A percentile compares a stretch with the other conserved stretches of the same genome.
Conservation (phyloP, 2,113 vertebrate genomes). For the Xiphias gladius region DNA sequence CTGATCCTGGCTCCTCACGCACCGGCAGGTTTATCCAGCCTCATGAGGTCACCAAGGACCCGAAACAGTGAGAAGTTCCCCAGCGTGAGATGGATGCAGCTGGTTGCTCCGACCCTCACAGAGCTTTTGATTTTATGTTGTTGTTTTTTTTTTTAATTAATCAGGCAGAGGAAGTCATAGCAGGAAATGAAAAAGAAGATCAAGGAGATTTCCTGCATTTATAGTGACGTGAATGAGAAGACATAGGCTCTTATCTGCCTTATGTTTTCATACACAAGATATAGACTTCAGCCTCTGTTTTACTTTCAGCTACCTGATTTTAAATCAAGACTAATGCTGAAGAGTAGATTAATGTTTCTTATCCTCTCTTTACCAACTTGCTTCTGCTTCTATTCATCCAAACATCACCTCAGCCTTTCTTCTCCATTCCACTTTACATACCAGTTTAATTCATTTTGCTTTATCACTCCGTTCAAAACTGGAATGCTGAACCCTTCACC, state of each 20-base stretch:
- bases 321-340: background rate
- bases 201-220: conserved; percentile 27
- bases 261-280: background rate
- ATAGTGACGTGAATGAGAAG: background rate
- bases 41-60: conserved; percentile 42
- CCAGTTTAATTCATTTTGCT: background rate
- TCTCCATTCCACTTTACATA: background rate
- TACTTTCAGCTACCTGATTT: background rate
- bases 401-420: background rate
- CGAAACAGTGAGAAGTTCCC: conserved; percentile 8
- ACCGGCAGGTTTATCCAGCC: conserved; percentile 64
- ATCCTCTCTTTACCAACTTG: background rate
- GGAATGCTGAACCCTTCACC: conserved; percentile 17
- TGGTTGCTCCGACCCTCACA: conserved; percentile 7
- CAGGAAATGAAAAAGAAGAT: conserved; percentile 61
- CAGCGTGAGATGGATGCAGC: background rate
- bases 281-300: background rate
- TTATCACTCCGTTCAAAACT: background rate
- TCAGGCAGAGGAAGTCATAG: background rate
- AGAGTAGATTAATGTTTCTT: background rate
- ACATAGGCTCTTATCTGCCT: conserved; percentile 18
- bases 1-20: conserved; percentile 73
- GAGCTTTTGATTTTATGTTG: background rate
- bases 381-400: background rate
- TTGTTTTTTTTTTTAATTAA: conserved; percentile 4